phyloP scores from a whole-genome alignment of 2,797 vertebrate species.

The Macroramphosus scolopax region DNA sequence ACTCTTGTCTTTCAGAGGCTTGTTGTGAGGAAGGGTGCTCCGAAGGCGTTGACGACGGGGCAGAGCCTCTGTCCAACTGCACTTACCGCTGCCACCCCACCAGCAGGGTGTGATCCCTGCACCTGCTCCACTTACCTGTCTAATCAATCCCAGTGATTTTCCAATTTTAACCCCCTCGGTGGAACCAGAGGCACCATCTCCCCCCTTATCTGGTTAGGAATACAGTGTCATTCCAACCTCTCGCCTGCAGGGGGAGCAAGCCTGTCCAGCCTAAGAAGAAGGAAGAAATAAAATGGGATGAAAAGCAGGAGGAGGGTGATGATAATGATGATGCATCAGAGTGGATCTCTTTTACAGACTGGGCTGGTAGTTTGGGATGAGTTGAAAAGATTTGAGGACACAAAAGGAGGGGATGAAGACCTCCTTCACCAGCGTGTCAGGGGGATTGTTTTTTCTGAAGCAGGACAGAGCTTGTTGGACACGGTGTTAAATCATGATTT shows the following conservation, averaged over 20 bases:
- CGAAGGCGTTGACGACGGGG: constrained; percentile 57
- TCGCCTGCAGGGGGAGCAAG: constrained; percentile 77
- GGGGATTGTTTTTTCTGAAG: constrained; percentile 46
- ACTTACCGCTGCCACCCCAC: constrained; percentile 76
- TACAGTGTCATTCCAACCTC: constrained; percentile 73
- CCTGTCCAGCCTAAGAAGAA: constrained; percentile 69
- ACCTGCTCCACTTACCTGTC: constrained; percentile 45
- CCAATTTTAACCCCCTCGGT: constrained; percentile 73
- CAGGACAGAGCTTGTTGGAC: constrained; percentile 68
- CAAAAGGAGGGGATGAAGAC: constrained; percentile 24
- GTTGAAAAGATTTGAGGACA: constrained; percentile 29
- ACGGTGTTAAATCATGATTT: constrained; percentile 66
- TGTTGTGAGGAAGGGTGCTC: constrained; percentile 76
- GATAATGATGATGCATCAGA: constrained; percentile 49
- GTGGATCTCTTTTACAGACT: constrained; percentile 58
- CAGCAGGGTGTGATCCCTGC: constrained; percentile 77
- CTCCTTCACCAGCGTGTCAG: constrained; percentile 44
- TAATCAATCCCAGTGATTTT: constrained; percentile 66
- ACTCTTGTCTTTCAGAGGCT: constrained; percentile 54
- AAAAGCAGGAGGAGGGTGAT: constrained; percentile 31
- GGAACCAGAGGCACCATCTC: constrained; percentile 64
- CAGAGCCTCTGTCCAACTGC: constrained; percentile 71
- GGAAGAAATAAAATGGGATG: constrained; percentile 36
- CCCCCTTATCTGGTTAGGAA: constrained; percentile 72
- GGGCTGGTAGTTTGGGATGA: constrained; percentile 43